Conservation (phyloP, 1,140 invertebrate genomes). For the Propsilocerus akamusi region DNA sequence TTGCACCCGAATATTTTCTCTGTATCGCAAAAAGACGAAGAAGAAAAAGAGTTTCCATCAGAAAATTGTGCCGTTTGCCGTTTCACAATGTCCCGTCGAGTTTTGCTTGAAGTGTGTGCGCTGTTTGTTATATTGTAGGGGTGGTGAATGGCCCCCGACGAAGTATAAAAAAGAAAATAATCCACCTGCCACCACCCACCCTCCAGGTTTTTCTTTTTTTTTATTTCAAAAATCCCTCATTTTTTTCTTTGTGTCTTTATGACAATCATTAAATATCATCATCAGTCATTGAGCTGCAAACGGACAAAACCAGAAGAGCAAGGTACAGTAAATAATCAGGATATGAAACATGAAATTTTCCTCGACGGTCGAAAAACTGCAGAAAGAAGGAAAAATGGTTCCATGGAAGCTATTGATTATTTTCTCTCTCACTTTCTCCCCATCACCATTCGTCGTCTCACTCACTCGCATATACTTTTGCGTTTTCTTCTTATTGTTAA, state of each 20-base stretch:
- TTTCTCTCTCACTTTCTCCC: neutral
- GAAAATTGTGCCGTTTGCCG: no score
- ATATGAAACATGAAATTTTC: neutral
- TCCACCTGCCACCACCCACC: neutral
- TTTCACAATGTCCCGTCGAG: no score
- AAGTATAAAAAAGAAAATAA: neutral
- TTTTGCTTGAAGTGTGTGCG: no score
- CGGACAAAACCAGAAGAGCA: no score
- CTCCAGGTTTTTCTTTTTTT: neutral
- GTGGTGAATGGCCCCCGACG: neutral
- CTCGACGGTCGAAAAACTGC: neutral
- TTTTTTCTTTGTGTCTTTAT: neutral
- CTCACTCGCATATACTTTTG: neutral
- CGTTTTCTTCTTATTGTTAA: neutral
- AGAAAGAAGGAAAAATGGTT: neutral
- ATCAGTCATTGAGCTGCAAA: no score
- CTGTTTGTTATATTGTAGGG: no score
- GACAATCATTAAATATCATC: no score
- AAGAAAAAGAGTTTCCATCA: no score
- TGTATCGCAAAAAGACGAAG: no score
- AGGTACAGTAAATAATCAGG: neutral
- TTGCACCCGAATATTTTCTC: no score
- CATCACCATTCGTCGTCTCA: neutral
- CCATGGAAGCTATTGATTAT: conserved; percentile 2
- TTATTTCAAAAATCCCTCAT: neutral